These are phyloP conservation scores for Pseudococcus longispinus DNA, from an alignment of 2,888 invertebrate species.

Conservation along the genomic window DNA sequence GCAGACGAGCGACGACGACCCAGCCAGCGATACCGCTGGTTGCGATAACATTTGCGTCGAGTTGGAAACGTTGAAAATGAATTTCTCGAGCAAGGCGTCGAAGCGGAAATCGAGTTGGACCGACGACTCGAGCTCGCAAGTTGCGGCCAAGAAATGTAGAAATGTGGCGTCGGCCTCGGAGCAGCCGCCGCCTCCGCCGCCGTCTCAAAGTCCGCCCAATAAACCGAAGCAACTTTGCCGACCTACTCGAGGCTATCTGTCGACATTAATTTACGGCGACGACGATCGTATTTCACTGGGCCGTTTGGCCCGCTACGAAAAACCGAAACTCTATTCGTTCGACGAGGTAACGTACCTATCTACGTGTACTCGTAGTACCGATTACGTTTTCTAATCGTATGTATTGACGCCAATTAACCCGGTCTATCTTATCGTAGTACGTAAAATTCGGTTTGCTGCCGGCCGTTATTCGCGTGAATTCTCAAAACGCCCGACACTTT, in stretches of 20 bases:
- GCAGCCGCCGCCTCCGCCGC: neutral
- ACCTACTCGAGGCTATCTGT: neutral
- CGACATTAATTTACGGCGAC: neutral
- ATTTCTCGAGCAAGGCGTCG: neutral
- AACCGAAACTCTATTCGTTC: conserved; percentile 7
- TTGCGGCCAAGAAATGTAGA: neutral
- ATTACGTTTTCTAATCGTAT: no score
- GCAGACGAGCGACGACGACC: no score
- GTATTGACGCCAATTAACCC: no score
- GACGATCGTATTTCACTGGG: conserved; percentile 59
- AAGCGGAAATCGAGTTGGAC: conserved; percentile 10
- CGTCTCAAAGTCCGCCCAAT: neutral
- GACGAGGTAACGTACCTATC: neutral
- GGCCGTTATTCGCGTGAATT: conserved; percentile 62
- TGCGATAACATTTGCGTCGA: neutral
- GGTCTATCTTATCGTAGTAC: conserved; percentile 61
- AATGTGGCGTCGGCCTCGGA: neutral
- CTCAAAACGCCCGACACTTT: conserved; percentile 62
- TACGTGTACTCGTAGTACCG: no score
- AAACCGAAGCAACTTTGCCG: neutral
- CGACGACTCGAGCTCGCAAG: no score
- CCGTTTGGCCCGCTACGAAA: conserved; percentile 57
- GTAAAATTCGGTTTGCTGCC: conserved; percentile 60
- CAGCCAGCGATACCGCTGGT: neutral
- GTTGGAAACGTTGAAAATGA: conserved; percentile 46